Conservation (phyloP, 2,888 invertebrate genomes). For the Drosophila quinaria region DNA sequence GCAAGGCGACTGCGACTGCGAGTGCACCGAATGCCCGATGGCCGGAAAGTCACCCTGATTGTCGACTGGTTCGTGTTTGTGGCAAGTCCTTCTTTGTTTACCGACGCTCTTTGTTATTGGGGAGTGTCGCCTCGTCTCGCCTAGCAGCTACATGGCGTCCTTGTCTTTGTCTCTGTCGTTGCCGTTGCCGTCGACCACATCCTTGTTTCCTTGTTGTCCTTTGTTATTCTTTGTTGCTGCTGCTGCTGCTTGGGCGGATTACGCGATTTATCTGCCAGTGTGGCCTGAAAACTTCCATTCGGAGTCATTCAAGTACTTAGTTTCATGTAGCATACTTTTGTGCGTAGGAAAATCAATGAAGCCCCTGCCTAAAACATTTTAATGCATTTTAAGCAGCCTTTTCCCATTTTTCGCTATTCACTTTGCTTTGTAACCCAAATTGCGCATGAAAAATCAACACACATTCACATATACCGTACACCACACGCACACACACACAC, state of each 20-base stretch:
- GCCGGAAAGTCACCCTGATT: constrained; percentile 19
- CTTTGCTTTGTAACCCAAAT: constrained; percentile 77
- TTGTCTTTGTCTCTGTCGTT: constrained; percentile 9
- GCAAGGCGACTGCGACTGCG: constrained; percentile 10
- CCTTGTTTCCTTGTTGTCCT: constrained; percentile 39
- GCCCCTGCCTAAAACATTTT: constrained; percentile 65
- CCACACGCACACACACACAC: constrained; percentile 26
- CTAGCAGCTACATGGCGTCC: constrained; percentile 58
- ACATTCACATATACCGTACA: constrained; percentile 34
- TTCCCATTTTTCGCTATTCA: constrained; percentile 48
- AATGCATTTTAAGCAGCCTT: constrained; percentile 76
- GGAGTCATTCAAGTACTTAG: constrained; percentile 39
- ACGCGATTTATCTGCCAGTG: constrained; percentile 38
- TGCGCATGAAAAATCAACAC: constrained; percentile 77
- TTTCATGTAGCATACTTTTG: constrained; percentile 65
- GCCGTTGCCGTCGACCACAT: constrained; percentile 40
- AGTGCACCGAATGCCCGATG: constrained; percentile 7
- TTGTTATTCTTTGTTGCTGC: constrained; percentile 23
- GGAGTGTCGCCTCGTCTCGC: constrained; percentile 19
- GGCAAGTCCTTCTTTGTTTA: constrained; percentile 3
- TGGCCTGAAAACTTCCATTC: constrained; percentile 24
- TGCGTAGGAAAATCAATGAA: constrained; percentile 80
- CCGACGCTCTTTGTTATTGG: constrained; percentile 1
- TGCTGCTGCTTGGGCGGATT: constrained; percentile 18
- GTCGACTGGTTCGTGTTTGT: constrained; percentile 8